Evolutionary conservation across 2,888 invertebrate genomes (phyloP).

Genomic region (Diplazon laetatorius): DNA sequence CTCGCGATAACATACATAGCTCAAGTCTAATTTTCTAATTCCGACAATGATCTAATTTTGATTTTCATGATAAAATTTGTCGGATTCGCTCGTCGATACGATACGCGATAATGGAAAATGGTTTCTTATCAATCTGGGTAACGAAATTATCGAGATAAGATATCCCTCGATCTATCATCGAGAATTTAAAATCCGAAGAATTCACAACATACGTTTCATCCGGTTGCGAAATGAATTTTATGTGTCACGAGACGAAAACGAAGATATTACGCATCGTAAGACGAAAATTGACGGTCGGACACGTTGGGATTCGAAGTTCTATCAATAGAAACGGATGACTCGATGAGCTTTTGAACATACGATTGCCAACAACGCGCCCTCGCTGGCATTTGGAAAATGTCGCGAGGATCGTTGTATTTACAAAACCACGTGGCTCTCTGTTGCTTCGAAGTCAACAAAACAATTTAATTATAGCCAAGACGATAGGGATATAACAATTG

Average conservation of each 20-base stretch:
- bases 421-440: background rate
- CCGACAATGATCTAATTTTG: no score
- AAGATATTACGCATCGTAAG: background rate
- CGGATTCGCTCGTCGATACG: no score
- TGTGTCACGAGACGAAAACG: background rate
- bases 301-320: conserved; percentile 1
- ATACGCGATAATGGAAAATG: no score
- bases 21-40: no score
- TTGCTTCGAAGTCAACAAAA: background rate
- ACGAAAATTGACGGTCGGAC: conserved; percentile 4
- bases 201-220: no score
- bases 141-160: no score
- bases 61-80: no score
- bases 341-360: background rate
- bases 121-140: no score
- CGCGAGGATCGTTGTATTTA: conserved; percentile 13
- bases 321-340: conserved; percentile 27
- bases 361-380: conserved; percentile 21
- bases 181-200: no score
- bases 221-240: background rate
- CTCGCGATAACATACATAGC: no score
- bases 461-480: background rate
- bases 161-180: no score
- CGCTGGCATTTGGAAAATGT: conserved; percentile 15
- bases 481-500: background rate